A percentile compares a stretch with the other conserved stretches of the same genome.
Conservation (phyloP, 2,888 invertebrate species). For the Syrista parreyssii region DNA sequence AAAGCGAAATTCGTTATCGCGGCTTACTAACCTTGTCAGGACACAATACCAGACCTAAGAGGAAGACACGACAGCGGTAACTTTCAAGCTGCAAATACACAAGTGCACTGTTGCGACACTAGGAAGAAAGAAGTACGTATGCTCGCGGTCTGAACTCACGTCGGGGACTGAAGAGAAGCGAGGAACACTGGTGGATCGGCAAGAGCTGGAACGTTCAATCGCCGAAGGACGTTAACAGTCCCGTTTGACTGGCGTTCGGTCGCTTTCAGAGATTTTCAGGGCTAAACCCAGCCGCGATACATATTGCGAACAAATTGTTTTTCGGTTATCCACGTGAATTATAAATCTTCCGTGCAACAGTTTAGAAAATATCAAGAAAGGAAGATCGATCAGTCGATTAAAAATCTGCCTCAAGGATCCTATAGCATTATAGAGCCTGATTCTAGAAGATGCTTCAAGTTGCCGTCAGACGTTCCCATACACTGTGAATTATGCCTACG, state of each 20-base stretch:
- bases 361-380: neutral
- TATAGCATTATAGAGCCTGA: neutral
- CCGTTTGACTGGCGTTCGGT: constrained; percentile 9
- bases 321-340: neutral
- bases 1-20: neutral
- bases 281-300: neutral
- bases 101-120: neutral
- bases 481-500: neutral
- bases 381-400: no score
- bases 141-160: constrained; percentile 33
- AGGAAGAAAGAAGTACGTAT: constrained; percentile 8
- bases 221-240: constrained; percentile 31
- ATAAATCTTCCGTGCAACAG: neutral
- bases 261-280: neutral
- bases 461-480: no score
- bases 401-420: neutral
- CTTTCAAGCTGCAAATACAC: neutral
- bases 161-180: constrained; percentile 34
- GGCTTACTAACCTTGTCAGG: neutral
- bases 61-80: neutral
- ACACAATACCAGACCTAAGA: neutral
- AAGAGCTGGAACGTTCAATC: constrained; percentile 23
- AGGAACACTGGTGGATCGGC: constrained; percentile 21
- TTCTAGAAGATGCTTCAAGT: neutral
- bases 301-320: neutral